Percentiles rank a stretch among this genome's conserved stretches.
phyloP scores from a whole-genome alignment of 2,113 vertebrate species.

The Malurus elegans region DNA sequence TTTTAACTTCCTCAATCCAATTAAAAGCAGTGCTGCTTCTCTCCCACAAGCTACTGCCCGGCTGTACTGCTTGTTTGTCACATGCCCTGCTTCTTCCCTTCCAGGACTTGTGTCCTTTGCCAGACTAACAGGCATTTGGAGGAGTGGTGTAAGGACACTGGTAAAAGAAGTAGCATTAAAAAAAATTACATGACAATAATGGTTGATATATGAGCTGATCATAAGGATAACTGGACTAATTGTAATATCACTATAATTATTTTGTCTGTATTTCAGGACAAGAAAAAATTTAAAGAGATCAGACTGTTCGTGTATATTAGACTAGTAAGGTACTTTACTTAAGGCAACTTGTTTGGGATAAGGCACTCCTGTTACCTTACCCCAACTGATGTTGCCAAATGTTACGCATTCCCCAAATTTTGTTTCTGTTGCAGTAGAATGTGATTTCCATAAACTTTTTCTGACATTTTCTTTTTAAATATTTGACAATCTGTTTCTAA shows the following conservation, averaged over 20 bases:
- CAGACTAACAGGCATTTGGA: not conserved
- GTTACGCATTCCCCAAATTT: not conserved
- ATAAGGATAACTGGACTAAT: not conserved
- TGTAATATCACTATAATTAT: not conserved
- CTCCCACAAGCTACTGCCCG: not conserved
- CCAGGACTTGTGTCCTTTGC: not conserved
- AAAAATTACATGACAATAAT: not conserved
- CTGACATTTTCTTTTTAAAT: not conserved
- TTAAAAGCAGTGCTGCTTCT: not conserved
- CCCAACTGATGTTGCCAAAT: not conserved
- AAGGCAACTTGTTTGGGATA: not conserved
- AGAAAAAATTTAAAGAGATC: not conserved
- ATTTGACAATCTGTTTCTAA: not conserved
- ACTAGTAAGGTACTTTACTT: not conserved
- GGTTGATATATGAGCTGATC: not conserved
- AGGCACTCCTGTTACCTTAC: not conserved
- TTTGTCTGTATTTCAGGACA: not conserved
- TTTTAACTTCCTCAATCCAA: not conserved
- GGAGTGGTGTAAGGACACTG: not conserved
- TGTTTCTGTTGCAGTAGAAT: not conserved
- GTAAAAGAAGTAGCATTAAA: not conserved
- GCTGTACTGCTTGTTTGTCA: not conserved
- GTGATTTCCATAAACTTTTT: not conserved
- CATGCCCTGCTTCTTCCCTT: not conserved
- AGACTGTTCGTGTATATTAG: not conserved